Percentiles rank a stretch among this genome's conserved stretches.
Conservation (phyloP, 2,113 vertebrate genomes). For the Pelobates fuscus region DNA sequence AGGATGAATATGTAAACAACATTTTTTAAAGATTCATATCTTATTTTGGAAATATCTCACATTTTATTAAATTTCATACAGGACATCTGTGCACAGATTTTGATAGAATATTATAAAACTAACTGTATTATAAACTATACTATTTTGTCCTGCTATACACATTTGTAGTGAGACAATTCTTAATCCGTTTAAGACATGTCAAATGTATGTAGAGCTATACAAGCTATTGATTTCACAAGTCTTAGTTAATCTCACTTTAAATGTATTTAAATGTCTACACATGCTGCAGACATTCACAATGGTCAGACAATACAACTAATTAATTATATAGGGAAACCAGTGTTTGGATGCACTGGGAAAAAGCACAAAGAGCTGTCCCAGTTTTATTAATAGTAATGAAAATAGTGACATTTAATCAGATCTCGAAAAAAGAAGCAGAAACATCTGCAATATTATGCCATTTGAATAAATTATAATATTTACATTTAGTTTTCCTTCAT, state of each 20-base stretch:
- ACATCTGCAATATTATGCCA: slow-evolving; percentile 39
- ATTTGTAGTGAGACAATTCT: no score
- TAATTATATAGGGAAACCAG: not conserved
- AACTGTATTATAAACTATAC: no score
- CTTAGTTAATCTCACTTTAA: not conserved
- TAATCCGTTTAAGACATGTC: no score
- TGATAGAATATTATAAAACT: no score
- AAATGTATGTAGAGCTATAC: no score
- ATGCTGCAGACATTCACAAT: not conserved
- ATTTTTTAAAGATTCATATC: no score
- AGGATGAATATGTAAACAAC: no score
- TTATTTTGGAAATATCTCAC: no score
- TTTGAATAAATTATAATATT: slow-evolving; percentile 42
- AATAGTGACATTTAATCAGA: not conserved
- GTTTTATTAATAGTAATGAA: not conserved
- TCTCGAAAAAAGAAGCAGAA: slow-evolving; percentile 25
- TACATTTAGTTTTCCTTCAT: slow-evolving; percentile 27
- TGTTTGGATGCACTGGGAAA: not conserved
- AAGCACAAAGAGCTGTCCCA: not conserved
- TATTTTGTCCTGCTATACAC: no score
- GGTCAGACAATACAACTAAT: not conserved
- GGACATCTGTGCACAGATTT: no score
- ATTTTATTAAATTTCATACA: no score
- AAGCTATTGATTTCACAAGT: no score
- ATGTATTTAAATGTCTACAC: not conserved